Percentiles rank a stretch among this genome's conserved stretches.
phyloP scores from a whole-genome alignment of 1,140 invertebrate species.

The Drosophila bocqueti region DNA sequence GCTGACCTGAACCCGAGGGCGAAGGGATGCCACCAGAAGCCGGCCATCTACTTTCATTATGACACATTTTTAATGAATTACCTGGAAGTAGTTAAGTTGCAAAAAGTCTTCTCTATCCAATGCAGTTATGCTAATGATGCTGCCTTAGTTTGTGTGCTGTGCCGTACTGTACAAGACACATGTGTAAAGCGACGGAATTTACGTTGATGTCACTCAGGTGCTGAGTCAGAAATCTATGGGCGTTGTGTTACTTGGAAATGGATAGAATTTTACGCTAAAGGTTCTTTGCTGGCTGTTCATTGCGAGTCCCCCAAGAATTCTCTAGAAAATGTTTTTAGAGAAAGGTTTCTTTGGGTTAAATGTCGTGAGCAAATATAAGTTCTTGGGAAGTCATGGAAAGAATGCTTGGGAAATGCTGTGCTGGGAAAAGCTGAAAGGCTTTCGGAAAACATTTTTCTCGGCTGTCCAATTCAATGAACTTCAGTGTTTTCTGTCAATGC shows the following conservation, averaged over 20 bases:
- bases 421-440: slow-evolving; percentile 15
- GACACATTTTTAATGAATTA: slow-evolving; percentile 76
- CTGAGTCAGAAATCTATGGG: slow-evolving; percentile 26
- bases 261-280: slow-evolving; percentile 15
- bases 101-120: slow-evolving; percentile 23
- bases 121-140: slow-evolving; percentile 49
- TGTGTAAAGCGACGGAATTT: slow-evolving; percentile 36
- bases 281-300: slow-evolving; percentile 22
- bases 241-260: slow-evolving; percentile 26
- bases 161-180: slow-evolving; percentile 24
- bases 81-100: slow-evolving; percentile 70
- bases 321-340: slow-evolving; percentile 27
- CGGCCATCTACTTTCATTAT: slow-evolving; percentile 50
- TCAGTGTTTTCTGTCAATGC: background rate
- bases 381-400: slow-evolving; percentile 21
- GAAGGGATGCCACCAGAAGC: slow-evolving; percentile 3
- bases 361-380: slow-evolving; percentile 34
- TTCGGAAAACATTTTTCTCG: slow-evolving; percentile 8
- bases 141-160: background rate
- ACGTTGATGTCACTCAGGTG: slow-evolving; percentile 58
- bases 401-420: slow-evolving; percentile 8
- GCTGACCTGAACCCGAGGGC: slow-evolving; percentile 31
- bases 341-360: slow-evolving; percentile 30
- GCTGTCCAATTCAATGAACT: background rate
- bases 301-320: slow-evolving; percentile 39